Conservation (phyloP, 1,140 invertebrate species). For the Amphibalanus amphitrite region DNA sequence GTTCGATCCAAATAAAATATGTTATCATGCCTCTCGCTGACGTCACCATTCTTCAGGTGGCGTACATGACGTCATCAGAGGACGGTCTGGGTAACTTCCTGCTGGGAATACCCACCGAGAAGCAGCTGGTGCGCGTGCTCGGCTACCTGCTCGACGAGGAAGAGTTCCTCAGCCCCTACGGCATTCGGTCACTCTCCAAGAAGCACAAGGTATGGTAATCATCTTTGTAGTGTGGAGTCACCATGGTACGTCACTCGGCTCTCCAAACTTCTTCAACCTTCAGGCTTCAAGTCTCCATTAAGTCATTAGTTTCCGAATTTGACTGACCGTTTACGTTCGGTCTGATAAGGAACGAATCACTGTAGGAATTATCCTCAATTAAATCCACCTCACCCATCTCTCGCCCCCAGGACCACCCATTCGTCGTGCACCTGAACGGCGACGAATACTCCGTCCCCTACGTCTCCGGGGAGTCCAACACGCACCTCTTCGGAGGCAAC, state of each 20-base stretch:
- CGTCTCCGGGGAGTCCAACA: conserved; percentile 26
- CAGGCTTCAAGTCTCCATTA: too few species aligned
- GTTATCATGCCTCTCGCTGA: too few species aligned
- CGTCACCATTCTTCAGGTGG: conserved; percentile 18
- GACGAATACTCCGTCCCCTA: conserved; percentile 23
- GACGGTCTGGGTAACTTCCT: conserved; percentile 15
- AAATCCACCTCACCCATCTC: too few species aligned
- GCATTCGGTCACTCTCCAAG: conserved; percentile 30
- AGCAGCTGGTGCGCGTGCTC: conserved; percentile 24
- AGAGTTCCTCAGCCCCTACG: conserved; percentile 28
- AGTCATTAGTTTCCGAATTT: too few species aligned
- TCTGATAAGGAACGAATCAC: too few species aligned
- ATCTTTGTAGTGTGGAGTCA: conserved; percentile 6
- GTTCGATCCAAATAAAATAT: too few species aligned
- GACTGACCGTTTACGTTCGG: too few species aligned
- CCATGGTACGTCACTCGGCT: too few species aligned
- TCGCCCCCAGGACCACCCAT: conserved; percentile 12
- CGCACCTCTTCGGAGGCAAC: conserved; percentile 30
- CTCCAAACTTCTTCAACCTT: too few species aligned
- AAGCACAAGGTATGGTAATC: conserved; percentile 19
- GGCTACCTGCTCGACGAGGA: conserved; percentile 27
- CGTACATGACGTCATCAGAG: conserved; percentile 19
- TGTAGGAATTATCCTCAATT: too few species aligned
- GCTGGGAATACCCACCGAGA: conserved; percentile 24
- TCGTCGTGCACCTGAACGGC: conserved; percentile 20